Evolutionary conservation across 1,140 invertebrate genomes (phyloP), one percentile per base, ranked within the genome.

Genomic region (Apis florea): DNA sequence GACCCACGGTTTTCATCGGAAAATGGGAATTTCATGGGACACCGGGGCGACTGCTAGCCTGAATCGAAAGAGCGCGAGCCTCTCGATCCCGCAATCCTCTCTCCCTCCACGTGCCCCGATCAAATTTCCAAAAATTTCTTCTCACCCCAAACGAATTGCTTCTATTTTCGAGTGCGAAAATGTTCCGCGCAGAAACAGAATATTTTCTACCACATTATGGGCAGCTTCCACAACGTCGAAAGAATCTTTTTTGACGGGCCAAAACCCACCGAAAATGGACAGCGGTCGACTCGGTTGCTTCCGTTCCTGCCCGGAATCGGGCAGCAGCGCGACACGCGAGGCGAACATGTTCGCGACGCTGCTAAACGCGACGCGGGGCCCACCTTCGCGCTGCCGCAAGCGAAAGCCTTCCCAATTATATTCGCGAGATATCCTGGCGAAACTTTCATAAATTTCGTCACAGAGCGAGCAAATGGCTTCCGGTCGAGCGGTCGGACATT

Each of bases 381-480:
- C 82, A 87, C 85, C 85, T 86, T 83, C 74, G 72, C 75, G 73
- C 70, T 78, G 71, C 81, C 85, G 31, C 63, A 73, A 61, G 70
- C 79, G 61, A 71, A 53, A 58, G 64, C 81, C 58, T 26, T 67
- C 75, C 40, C 85, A 89, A 89, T 88, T 89, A 85, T 85, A 87
- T 80, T n/a, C 80, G 70, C 83, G 83, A 75, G 70, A 67, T 83
- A 70, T 82, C 49, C 81, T 40, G 31, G 84, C 71, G 83, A 90
- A 92, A 93, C 85, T 93, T 93, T 91, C 89, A 92, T 93, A 91
- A 92, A 92, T 93, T 92, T 92, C 84, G 87, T 90, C 89, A 89
- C 89, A 90, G 84, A 64, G 85, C 89, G 84, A 77, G 79, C 85
- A 90, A 93, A 93, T 91, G 90, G 89, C 90, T 93, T 93, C 92